Evolutionary conservation across 2,113 vertebrate species (phyloP), one percentile per base, ranked within the genome.

Genomic region (Brachyhypopomus gauderio): DNA sequence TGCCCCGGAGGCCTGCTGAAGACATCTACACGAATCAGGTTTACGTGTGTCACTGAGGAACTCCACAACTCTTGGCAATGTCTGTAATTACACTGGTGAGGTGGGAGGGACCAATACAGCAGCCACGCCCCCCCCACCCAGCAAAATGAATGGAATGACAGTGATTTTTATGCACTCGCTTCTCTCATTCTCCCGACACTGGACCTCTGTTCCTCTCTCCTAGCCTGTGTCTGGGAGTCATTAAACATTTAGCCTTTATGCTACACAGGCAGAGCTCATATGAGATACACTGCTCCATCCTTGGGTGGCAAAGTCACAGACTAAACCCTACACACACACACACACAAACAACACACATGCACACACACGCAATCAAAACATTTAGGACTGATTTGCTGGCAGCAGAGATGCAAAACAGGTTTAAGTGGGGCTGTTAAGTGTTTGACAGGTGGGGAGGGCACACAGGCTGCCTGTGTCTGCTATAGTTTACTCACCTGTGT

Each of bases 321-420:
- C 16, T 11, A 6, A 45, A 69, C 72, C 19, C 19, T 20, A 6
- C 19, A 8, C 14, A 75, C 62, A 52, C 36, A 76, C 36, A 41
- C n/a, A 30, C n/a, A 2, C 41, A 3, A 16, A 62, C 55, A 19
- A 23, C 56, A 14, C 41, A 45, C 30, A 3, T 30, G 38, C 41
- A 30, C 22, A 76, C 30, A 60, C n/a, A 52, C 22, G 20, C 23
- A 0, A 11, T 23, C 60, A 45, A 34, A 20, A 30, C 45, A 71
- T 59, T 76, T 77, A 60, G 74, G 45, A 77, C 48, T 77, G 55
- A 77, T 84, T 77, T 84, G 16, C 23, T 25, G 45, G 45, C 4
- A 27, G 83, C 58, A 72, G 38, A 41, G 58, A 67, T 56, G 36
- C 27, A 36, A 60, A 59, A 60, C 72, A 77, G 63, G 73, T 71